These are phyloP conservation scores for Eptesicus fuscus DNA, from an alignment of 2,113 vertebrate genomes.

Conservation along the genomic window DNA sequence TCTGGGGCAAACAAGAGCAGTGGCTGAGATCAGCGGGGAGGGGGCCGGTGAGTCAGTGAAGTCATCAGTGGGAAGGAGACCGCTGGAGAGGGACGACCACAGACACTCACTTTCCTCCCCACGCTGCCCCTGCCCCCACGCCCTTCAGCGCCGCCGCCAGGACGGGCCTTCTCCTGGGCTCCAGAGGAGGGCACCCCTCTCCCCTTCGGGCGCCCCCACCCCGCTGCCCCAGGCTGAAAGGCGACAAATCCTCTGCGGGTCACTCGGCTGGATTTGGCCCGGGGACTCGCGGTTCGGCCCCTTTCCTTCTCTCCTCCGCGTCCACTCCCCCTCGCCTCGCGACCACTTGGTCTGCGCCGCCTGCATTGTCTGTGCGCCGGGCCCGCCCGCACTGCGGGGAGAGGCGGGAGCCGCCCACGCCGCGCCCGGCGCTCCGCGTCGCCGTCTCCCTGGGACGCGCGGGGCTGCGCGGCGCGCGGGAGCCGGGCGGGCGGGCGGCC, in stretches of 20 bases:
- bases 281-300: not conserved
- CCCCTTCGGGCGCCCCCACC: not conserved
- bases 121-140: not conserved
- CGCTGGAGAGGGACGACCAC: rapidly evolving
- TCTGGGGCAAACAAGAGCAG: not conserved
- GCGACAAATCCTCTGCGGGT: not conserved
- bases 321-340: not conserved
- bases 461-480: not conserved
- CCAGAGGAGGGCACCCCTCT: not conserved
- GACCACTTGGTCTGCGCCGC: conserved; percentile 59
- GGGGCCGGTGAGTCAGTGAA: not conserved
- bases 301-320: rapidly evolving
- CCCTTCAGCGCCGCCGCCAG: not conserved
- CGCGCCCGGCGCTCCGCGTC: not conserved
- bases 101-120: too few relatives aligned
- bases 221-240: not conserved
- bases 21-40: not conserved
- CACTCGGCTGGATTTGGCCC: not conserved
- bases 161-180: not conserved
- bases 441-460: conserved; percentile 56
- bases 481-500: conserved; percentile 18
- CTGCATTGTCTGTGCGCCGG: conserved; percentile 55
- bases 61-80: not conserved
- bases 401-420: conserved; percentile 58
- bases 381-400: conserved; percentile 71